Base-by-base conservation (phyloP, 2,797 vertebrate species). In the Cryptoblepharus egeriae region DNA sequence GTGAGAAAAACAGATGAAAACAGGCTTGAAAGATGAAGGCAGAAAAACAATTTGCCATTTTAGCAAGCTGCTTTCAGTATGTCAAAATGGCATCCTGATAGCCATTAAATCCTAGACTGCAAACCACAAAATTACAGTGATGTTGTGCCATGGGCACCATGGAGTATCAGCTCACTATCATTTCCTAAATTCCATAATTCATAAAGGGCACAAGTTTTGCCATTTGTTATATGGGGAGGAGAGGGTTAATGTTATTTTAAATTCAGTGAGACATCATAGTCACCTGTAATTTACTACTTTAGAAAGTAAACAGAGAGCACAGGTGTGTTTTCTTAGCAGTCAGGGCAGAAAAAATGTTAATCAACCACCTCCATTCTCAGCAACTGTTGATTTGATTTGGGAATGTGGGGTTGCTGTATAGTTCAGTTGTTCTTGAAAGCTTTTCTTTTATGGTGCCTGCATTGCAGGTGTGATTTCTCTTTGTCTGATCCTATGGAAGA, bases 281-380 rank as follows among this genome's bases (percentile, higher is more conserved):
- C 52, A 39, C 52, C 67, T 5, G 0, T 85, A 89, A 74, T 72
- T 70, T 68, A 85, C 52, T 24, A 24, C 35, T 35, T 68, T 85
- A 84, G 70, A 30, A 83, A 24, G 75, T 70, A 68, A 79, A 73
- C 28, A 49, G 70, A 45, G 60, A 84, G 76, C 86, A 30, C 61
- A 61, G 7, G 60, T 83, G 9, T 7, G 75, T 28, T 86, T 88
- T 75, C 52, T 82, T 20, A 72, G 9, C 42, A 82, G 58, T 85
- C 85, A 39, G 13, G 80, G 80, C 11, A 28, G 22, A 69, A 85
- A 80, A 71, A 57, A 65, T 78, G 82, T 84, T 81, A 74, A 57
- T 72, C 24, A 32, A n/a, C n/a, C 49, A 72, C 64, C 67, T 79
- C 61, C 64, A 72, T 65, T 45, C 28, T 22, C 37, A 79, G 45